Evolutionary conservation across 2,888 invertebrate genomes (phyloP), one percentile per base, ranked within the genome.

Genomic region (Lepetodrilus schrolli): DNA sequence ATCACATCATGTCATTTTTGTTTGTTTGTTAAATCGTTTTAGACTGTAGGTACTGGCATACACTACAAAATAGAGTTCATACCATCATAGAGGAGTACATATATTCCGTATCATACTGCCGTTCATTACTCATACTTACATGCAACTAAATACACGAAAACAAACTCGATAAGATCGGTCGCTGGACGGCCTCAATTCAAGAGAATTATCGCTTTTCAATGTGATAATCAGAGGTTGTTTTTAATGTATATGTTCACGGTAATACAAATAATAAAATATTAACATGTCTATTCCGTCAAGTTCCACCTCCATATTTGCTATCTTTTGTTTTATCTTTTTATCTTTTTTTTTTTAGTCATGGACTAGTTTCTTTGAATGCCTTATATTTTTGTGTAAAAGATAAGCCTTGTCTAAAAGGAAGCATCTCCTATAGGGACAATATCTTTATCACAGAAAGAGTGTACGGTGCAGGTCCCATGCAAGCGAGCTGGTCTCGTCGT

Each of bases 381-480:
- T 66, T n/a, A 34, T 47, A 38, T 37, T 66, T 38, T 37, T 38
- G 43, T 37, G 66, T 66, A 66, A 38, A 38, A 37, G 66, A 66
- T 38, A 66, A 66, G 37, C 43, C 38, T 66, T 66, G 43, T 66
- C 43, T 38, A 66, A n/a, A n/a, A 37, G 37, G 66, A 58, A 30
- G 26, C 30, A 26, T 30, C 34, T 58, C 58, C 58, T 17, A 1
- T 7, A 58, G 58, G 58, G 58, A 58, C 58, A 58, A 58, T 58
- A 58, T 58, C 58, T 58, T 58, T 58, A 34, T 58, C 58, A 58
- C 58, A 58, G 58, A 58, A 58, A n/a, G 58, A 58, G 58, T 23
- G 58, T 30, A 34, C 13, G 21, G 26, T 30, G 21, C 34, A 30
- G 34, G 26, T 30, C 58, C 30, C 58, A 58, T 58, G 58, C 26